A percentile compares a stretch with the other conserved stretches of the same genome.
Conservation (phyloP, 1,140 invertebrate genomes). For the Dryas iulia region DNA sequence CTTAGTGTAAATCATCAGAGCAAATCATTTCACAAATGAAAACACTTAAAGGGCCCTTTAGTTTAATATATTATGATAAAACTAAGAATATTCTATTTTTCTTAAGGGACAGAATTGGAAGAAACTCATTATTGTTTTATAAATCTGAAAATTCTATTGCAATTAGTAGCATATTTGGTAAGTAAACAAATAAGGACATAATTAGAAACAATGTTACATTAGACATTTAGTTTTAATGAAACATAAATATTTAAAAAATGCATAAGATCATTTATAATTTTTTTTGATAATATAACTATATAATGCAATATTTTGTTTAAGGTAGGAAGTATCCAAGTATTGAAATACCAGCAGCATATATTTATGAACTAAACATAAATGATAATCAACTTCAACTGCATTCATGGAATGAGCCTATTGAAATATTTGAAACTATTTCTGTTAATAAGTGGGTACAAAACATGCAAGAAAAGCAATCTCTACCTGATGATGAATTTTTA, state of each 20-base stretch:
- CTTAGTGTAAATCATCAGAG: constrained; percentile 42
- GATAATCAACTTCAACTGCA: constrained; percentile 65
- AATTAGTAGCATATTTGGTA: constrained; percentile 82
- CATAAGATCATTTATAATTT: too few relatives aligned
- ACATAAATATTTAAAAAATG: too few relatives aligned
- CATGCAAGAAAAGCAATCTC: constrained; percentile 61
- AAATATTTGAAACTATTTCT: constrained; percentile 8
- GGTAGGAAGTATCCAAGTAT: constrained; percentile 78
- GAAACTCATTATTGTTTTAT: constrained; percentile 89
- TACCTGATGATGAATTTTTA: constrained; percentile 53
- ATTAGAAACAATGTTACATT: too few relatives aligned
- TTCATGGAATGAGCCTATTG: constrained; percentile 48
- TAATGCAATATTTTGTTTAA: constrained; percentile 34
- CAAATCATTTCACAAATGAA: constrained; percentile 48
- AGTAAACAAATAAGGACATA: constrained; percentile 16
- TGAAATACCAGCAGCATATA: constrained; percentile 88
- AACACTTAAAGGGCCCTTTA: constrained; percentile 89
- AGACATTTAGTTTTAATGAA: too few relatives aligned
- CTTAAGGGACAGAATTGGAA: constrained; percentile 91
- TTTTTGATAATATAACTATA: too few relatives aligned
- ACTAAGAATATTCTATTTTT: constrained; percentile 86
- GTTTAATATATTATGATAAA: constrained; percentile 90
- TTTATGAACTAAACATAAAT: constrained; percentile 83
- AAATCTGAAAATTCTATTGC: constrained; percentile 73
- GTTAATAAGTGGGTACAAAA: constrained; percentile 47